A percentile compares a stretch with the other conserved stretches of the same genome.
phyloP scores from a whole-genome alignment of 2,888 invertebrate species.

The Steinernema carpocapsae region DNA sequence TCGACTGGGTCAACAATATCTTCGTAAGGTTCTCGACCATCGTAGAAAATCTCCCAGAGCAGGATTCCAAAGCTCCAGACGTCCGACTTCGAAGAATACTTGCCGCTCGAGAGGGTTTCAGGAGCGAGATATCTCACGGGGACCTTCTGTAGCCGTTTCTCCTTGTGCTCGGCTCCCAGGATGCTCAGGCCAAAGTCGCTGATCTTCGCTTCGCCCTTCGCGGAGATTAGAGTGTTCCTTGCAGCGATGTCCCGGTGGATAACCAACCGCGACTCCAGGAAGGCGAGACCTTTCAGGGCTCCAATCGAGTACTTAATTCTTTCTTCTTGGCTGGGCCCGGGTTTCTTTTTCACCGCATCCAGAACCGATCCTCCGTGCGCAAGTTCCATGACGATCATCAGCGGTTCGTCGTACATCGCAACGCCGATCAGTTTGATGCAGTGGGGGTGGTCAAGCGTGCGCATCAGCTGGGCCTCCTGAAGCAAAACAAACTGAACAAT shows the following conservation, averaged over 20 bases:
- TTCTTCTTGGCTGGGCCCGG: conserved; percentile 14
- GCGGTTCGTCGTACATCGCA: conserved; percentile 37
- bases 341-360: conserved; percentile 30
- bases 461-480: conserved; percentile 36
- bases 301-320: conserved; percentile 15
- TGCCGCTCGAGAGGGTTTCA: conserved; percentile 30
- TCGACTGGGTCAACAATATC: conserved; percentile 30
- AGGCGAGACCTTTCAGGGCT: conserved; percentile 33
- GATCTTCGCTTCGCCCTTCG: conserved; percentile 49
- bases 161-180: conserved; percentile 52
- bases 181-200: conserved; percentile 59
- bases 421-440: conserved; percentile 34
- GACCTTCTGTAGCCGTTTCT: conserved; percentile 50
- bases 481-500: neutral
- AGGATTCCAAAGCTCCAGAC: conserved; percentile 31
- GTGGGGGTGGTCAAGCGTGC: conserved; percentile 28
- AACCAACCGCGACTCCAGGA: conserved; percentile 20
- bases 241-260: conserved; percentile 38
- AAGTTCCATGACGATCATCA: conserved; percentile 37
- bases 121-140: conserved; percentile 45
- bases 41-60: conserved; percentile 35
- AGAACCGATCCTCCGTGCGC: conserved; percentile 35
- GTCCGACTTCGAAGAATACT: conserved; percentile 36
- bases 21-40: conserved; percentile 35
- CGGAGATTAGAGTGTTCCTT: conserved; percentile 32